Percentiles rank a stretch among this genome's conserved stretches.
Conservation (phyloP, 2,888 invertebrate species). For the Balanococcus diminutus region DNA sequence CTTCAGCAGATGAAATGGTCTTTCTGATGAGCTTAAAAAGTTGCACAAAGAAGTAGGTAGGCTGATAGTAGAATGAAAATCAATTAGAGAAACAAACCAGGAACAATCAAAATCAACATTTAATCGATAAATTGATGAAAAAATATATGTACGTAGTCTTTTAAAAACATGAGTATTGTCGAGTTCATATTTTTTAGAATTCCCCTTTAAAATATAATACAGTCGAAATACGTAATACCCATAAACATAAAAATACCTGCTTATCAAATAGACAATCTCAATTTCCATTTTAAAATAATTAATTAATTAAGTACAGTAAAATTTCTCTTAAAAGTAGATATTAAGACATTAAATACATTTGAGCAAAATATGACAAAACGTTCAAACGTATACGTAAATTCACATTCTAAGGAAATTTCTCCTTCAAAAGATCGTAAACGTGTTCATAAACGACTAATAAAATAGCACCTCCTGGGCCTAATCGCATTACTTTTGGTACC, state of each 20-base stretch:
- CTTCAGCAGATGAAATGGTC: too few species aligned
- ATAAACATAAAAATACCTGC: too few species aligned
- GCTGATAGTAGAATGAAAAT: too few species aligned
- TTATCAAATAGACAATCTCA: too few species aligned
- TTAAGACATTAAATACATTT: too few species aligned
- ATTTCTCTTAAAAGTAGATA: too few species aligned
- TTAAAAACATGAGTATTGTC: not conserved
- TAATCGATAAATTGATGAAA: not conserved
- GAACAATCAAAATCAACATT: not conserved
- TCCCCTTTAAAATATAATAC: not conserved
- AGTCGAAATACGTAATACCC: not conserved
- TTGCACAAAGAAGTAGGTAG: too few species aligned
- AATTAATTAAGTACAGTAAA: not conserved
- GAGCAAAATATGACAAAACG: not conserved
- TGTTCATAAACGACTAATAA: slow-evolving; percentile 93
- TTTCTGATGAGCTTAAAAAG: too few species aligned
- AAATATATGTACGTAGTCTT: too few species aligned
- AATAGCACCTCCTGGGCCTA: slow-evolving; percentile 94
- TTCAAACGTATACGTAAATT: not conserved
- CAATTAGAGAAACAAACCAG: not conserved
- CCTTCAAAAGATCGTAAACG: slow-evolving; percentile 75
- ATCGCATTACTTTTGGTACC: slow-evolving; percentile 84
- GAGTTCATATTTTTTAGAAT: not conserved
- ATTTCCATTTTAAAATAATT: not conserved
- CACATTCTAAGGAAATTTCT: slow-evolving; percentile 60